Conservation (phyloP, 2,797 vertebrate genomes). For the Lithobates sylvaticus region DNA sequence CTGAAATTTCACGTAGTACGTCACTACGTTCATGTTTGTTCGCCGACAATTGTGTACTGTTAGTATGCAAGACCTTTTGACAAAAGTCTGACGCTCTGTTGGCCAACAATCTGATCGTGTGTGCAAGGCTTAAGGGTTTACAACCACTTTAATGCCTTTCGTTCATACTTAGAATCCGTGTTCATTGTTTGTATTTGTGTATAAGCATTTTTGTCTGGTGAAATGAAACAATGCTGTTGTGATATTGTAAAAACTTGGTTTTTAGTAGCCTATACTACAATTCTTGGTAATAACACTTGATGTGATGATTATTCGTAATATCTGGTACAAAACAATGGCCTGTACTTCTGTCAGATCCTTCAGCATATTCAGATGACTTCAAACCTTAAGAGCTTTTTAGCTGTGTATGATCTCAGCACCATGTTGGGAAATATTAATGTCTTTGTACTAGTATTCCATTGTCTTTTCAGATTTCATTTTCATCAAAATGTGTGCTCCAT, state of each 20-base stretch:
- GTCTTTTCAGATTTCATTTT: constrained; percentile 48
- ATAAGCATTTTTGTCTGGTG: too few relatives aligned
- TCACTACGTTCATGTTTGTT: too few relatives aligned
- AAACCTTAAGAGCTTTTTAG: constrained; percentile 29
- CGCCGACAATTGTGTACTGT: too few relatives aligned
- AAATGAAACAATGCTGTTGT: not conserved
- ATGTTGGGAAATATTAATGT: constrained; percentile 51
- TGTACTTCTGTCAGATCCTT: constrained; percentile 41
- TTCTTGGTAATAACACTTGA: constrained; percentile 11
- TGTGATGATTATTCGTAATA: constrained; percentile 17
- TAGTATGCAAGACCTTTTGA: too few relatives aligned
- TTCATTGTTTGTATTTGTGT: not conserved
- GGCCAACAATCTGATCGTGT: too few relatives aligned
- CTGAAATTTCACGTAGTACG: too few relatives aligned
- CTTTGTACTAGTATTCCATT: constrained; percentile 33
- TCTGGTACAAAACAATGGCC: constrained; percentile 22
- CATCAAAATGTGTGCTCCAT: constrained; percentile 41
- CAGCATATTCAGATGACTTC: constrained; percentile 20
- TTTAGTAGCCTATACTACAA: not conserved
- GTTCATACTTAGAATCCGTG: too few relatives aligned
- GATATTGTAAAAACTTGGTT: not conserved
- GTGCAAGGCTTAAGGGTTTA: too few relatives aligned
- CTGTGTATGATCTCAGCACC: constrained; percentile 20
- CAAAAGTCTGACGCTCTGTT: too few relatives aligned
- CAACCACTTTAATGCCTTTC: too few relatives aligned